Evolutionary conservation across 2,888 invertebrate species (phyloP), one percentile per base, ranked within the genome.

Genomic region (Endotricha flammealis): DNA sequence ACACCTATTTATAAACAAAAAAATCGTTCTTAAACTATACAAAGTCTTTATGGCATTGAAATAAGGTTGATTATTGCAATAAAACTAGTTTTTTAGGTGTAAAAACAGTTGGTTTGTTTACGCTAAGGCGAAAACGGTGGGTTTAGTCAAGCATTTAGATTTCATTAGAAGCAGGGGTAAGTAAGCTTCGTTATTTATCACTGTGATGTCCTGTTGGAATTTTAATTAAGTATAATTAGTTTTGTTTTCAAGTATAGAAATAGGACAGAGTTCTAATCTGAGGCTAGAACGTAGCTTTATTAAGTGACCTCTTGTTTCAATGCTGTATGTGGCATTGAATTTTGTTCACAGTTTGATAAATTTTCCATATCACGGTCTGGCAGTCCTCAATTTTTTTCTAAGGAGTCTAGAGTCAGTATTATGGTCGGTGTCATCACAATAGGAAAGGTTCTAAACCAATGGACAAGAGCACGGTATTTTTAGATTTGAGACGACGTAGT

Each of bases 101-200:
- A 22, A n/a, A 16, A 30, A 12, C 20, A 24, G 25, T 16, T 12
- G 27, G 8, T 42, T n/a, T 9, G 37, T 37, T 39, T 39, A 25
- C 24, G 35, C 13, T 22, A 39, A 32, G 37, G 41, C 42, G 37
- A 35, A 38, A 39, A 42, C 39, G 41, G 40, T 29, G 33, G 25
- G 50, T 41, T 48, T 42, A 46, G 43, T 39, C 30, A 29, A 45
- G 42, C 45, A 42, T 48, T 48, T 46, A 45, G 48, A 48, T 51
- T 51, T 51, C 46, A 51, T 51, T 46, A 51, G 36, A 40, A 44
- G 33, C 9, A 23, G 29, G 29, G 36, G 17, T 29, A 39, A 42
- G 38, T 37, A 37, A 44, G 42, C 38, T 34, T 11, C 11, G 38
- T 44, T 46, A 41, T 47, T 47, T 47, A 46, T 43, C 36, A 38